A percentile compares a stretch with the other conserved stretches of the same genome.
These are phyloP conservation scores for Cosmia trapezina DNA, from an alignment of 2,888 invertebrate species.

Conservation along the genomic window DNA sequence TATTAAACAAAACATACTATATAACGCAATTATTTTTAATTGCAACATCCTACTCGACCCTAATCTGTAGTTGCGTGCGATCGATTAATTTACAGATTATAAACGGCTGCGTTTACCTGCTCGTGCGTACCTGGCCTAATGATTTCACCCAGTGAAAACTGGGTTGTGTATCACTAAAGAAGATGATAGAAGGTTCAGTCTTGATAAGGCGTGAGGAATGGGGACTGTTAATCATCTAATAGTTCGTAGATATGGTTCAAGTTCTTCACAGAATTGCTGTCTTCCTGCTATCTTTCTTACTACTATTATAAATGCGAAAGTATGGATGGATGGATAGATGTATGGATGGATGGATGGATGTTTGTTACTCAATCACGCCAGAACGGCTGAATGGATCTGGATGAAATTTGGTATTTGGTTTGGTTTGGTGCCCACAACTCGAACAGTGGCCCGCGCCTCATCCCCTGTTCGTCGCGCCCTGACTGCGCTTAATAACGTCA, in stretches of 20 bases:
- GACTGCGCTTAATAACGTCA: no score
- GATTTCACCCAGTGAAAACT: conserved; percentile 75
- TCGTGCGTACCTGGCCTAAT: conserved; percentile 70
- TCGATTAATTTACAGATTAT: conserved; percentile 52
- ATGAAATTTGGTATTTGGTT: no score
- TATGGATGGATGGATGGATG: no score
- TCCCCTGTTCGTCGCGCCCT: no score
- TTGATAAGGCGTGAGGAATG: neutral
- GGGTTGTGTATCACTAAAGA: conserved; percentile 30
- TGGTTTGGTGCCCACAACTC: no score
- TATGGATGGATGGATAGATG: no score
- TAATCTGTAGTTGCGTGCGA: conserved; percentile 54
- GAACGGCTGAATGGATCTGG: no score
- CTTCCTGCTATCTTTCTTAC: neutral
- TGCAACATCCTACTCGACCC: conserved; percentile 41
- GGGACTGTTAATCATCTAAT: neutral
- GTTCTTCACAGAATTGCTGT: neutral
- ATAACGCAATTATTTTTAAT: conserved; percentile 36
- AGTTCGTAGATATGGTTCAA: neutral
- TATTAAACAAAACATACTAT: conserved; percentile 11
- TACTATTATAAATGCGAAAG: no score
- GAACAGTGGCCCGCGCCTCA: no score
- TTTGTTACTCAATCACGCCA: no score
- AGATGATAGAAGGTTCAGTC: conserved; percentile 7
- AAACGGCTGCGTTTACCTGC: conserved; percentile 47